Evolutionary conservation across 2,888 invertebrate species (phyloP).

Genomic region (Ectobius pallidus): DNA sequence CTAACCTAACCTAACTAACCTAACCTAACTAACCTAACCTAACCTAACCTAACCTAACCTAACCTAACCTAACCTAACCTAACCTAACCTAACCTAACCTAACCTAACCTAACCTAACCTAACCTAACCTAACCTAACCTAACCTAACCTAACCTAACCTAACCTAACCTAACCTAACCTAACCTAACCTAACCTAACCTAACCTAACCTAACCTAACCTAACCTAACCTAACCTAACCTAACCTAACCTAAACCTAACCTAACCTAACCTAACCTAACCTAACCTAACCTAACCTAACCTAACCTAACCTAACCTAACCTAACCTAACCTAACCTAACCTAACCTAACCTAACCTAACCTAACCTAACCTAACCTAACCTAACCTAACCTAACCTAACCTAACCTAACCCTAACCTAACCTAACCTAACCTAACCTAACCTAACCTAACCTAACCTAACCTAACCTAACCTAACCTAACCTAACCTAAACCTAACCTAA

Average conservation of each 20-base stretch:
- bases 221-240: slow-evolving; percentile 32
- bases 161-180: slow-evolving; percentile 31
- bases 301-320: slow-evolving; percentile 26
- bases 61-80: background rate
- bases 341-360: slow-evolving; percentile 32
- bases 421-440: slow-evolving; percentile 34
- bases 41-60: slow-evolving; percentile 25
- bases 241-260: slow-evolving; percentile 27
- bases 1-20: slow-evolving; percentile 19
- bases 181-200: slow-evolving; percentile 29
- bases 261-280: slow-evolving; percentile 32
- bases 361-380: slow-evolving; percentile 32
- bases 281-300: slow-evolving; percentile 32
- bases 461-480: slow-evolving; percentile 2
- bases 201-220: slow-evolving; percentile 29
- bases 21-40: slow-evolving; percentile 28
- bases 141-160: slow-evolving; percentile 34
- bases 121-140: slow-evolving; percentile 32
- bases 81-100: slow-evolving; percentile 24
- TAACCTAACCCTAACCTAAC: slow-evolving; percentile 28
- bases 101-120: slow-evolving; percentile 33
- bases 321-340: slow-evolving; percentile 32
- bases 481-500: background rate
- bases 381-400: slow-evolving; percentile 31
- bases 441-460: slow-evolving; percentile 30